Evolutionary conservation across 2,113 vertebrate genomes (phyloP).

Genomic region (Actenoides lindsayi): DNA sequence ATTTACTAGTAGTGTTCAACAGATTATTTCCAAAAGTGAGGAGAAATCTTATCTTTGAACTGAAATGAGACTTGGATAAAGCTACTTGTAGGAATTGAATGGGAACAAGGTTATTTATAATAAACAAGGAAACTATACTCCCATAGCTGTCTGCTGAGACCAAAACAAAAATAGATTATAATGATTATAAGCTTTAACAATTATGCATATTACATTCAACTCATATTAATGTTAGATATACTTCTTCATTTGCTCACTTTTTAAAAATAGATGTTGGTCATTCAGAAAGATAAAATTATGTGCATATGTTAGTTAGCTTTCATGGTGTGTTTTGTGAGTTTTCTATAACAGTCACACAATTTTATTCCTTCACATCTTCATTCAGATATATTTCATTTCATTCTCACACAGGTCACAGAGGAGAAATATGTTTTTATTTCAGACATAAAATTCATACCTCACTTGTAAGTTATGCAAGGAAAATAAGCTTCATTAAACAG

Average conservation of each 20-base stretch:
- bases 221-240: constrained; percentile 5
- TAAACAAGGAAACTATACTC: neutral
- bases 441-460: constrained; percentile 64
- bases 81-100: neutral
- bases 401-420: constrained; percentile 50
- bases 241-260: neutral
- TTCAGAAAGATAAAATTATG: neutral
- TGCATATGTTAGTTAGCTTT: constrained; percentile 4
- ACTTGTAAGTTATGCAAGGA: constrained; percentile 66
- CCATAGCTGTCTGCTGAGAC: neutral
- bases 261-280: neutral
- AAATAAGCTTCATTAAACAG: constrained; percentile 73
- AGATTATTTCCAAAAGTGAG: neutral
- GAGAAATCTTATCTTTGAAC: neutral
- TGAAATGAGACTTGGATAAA: neutral
- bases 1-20: neutral
- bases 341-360: constrained; percentile 55
- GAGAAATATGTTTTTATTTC: constrained; percentile 63
- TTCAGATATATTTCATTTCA: constrained; percentile 38
- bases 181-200: neutral
- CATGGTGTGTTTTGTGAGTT: constrained; percentile 46
- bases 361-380: constrained; percentile 35
- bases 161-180: neutral
- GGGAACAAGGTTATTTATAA: neutral
- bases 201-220: neutral